Evolutionary conservation across 2,797 vertebrate genomes (phyloP).

Genomic region (Eulemur albifrons): DNA sequence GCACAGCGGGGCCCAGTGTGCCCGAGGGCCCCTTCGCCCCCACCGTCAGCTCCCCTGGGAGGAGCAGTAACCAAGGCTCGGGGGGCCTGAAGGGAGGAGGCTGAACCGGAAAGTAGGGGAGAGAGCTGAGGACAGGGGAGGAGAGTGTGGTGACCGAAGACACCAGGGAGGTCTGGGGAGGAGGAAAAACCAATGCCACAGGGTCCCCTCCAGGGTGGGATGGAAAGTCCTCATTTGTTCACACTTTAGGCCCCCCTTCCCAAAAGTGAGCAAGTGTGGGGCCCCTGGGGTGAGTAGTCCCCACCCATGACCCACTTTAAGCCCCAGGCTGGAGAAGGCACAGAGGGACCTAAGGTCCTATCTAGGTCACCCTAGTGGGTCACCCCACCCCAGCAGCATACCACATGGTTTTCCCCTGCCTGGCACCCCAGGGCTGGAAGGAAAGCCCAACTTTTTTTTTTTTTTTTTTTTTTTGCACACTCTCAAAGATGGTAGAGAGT

Average conservation of each 20-base stretch:
- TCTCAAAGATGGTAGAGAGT: too few relatives aligned
- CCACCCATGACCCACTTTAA: conserved; percentile 17
- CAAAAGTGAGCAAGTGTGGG: background rate
- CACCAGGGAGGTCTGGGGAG: background rate
- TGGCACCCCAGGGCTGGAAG: background rate
- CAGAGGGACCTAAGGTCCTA: background rate
- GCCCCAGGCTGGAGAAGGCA: background rate
- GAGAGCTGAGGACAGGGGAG: background rate
- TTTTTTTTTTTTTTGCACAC: too few relatives aligned
- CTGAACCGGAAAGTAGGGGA: background rate
- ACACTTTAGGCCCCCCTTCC: background rate
- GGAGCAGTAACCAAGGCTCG: background rate
- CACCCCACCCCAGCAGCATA: background rate
- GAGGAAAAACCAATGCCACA: background rate
- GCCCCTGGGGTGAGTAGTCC: background rate
- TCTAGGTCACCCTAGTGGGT: conserved; percentile 66
- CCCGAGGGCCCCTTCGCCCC: background rate
- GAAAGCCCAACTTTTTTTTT: background rate
- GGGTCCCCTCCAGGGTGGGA: background rate
- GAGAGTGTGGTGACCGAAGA: background rate
- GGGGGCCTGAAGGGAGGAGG: background rate
- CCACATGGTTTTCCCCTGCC: conserved; percentile 35
- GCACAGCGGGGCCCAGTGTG: too few relatives aligned
- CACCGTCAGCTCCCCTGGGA: background rate
- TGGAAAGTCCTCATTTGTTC: conserved; percentile 8